Evolutionary conservation across 2,113 vertebrate genomes (phyloP).

Genomic region (Daphoenositta chrysoptera): DNA sequence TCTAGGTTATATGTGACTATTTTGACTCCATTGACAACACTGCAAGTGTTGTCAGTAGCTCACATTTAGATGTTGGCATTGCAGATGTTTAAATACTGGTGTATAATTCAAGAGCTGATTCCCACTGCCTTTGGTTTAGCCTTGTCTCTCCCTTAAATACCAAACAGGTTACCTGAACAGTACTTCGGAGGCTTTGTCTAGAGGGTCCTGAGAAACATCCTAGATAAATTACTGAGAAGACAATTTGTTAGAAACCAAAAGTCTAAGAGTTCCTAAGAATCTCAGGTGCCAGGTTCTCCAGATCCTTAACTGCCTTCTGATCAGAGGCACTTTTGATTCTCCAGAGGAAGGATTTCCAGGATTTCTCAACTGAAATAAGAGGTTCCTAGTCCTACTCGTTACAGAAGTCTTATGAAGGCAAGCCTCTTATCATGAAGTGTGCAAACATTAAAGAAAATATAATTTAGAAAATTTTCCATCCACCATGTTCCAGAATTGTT

Average conservation of each 20-base stretch:
- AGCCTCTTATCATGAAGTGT: background rate
- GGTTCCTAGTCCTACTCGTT: background rate
- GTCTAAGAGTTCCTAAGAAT: background rate
- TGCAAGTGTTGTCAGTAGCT: background rate
- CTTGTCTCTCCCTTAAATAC: background rate
- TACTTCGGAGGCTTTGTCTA: background rate
- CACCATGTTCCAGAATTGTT: background rate
- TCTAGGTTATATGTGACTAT: background rate
- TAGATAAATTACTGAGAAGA: background rate
- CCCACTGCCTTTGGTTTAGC: background rate
- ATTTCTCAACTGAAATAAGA: background rate
- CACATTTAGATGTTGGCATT: background rate
- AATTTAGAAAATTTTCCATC: background rate
- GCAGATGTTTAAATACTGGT: background rate
- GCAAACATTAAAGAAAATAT: background rate
- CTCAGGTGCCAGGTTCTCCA: background rate
- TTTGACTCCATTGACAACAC: accelerated
- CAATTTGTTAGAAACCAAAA: background rate
- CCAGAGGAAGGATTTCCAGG: background rate
- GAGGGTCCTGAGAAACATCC: background rate
- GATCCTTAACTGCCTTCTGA: background rate
- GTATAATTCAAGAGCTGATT: background rate
- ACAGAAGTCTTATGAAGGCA: background rate
- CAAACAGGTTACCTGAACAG: background rate
- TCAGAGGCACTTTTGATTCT: background rate